phyloP scores from a whole-genome alignment of 2,888 invertebrate species.

The Coelinius sp. region DNA sequence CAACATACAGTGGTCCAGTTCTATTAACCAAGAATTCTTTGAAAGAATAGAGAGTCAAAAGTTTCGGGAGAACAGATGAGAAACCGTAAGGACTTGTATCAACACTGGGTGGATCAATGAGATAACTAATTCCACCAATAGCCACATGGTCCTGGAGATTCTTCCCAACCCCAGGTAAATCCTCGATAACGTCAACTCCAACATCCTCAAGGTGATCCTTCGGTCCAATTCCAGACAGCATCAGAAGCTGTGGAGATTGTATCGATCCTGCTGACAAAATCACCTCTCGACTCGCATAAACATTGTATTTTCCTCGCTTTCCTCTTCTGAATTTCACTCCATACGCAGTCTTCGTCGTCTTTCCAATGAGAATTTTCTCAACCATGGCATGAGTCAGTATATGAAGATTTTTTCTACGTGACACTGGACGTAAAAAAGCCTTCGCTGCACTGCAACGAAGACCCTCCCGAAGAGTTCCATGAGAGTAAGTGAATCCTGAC shows the following conservation, averaged over 20 bases:
- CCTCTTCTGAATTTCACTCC: conserved; percentile 87
- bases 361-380: conserved; percentile 73
- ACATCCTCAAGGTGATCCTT: conserved; percentile 80
- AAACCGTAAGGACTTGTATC: conserved; percentile 85
- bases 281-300: conserved; percentile 87
- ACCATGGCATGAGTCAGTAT: conserved; percentile 87
- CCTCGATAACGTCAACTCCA: conserved; percentile 83
- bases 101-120: conserved; percentile 84
- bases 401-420: conserved; percentile 86
- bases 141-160: conserved; percentile 94
- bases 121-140: conserved; percentile 86
- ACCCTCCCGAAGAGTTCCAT: conserved; percentile 84
- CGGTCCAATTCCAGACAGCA: conserved; percentile 93
- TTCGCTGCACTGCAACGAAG: conserved; percentile 91
- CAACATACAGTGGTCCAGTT: conserved; percentile 83
- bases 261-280: conserved; percentile 92
- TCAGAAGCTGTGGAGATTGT: conserved; percentile 93
- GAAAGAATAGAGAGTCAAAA: conserved; percentile 79
- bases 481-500: conserved; percentile 91
- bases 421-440: conserved; percentile 86
- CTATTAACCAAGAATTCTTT: not conserved
- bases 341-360: conserved; percentile 80
- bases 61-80: conserved; percentile 86
- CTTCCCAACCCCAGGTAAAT: conserved; percentile 82
- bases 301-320: conserved; percentile 78